These are phyloP conservation scores for Melieria crassipennis DNA, from an alignment of 2,888 invertebrate genomes.

Conservation along the genomic window DNA sequence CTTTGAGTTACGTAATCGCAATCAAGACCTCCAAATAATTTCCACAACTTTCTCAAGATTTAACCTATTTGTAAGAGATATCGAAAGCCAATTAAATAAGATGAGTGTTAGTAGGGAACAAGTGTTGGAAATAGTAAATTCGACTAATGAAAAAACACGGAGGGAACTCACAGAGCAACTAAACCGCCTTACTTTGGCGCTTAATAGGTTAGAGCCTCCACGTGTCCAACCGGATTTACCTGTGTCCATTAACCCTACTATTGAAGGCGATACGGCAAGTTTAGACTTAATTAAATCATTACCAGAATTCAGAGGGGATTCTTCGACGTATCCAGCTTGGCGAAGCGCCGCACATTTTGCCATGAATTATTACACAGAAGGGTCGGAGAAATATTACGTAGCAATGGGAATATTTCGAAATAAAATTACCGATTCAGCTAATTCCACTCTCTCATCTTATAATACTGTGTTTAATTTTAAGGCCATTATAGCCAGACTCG, in stretches of 20 bases:
- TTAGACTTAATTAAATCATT: conserved; percentile 26
- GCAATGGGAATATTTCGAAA: conserved; percentile 25
- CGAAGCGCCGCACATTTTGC: conserved; percentile 20
- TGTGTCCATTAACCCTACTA: conserved; percentile 23
- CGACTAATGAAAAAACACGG: conserved; percentile 14
- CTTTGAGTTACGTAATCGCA: too few species aligned
- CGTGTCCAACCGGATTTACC: conserved; percentile 23
- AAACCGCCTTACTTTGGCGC: conserved; percentile 19
- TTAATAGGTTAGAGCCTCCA: conserved; percentile 25
- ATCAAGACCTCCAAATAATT: too few species aligned
- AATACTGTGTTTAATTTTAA: conserved; percentile 15
- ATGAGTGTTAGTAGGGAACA: conserved; percentile 22
- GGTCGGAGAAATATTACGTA: conserved; percentile 22
- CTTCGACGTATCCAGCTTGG: conserved; percentile 25
- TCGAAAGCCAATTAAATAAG: background rate
- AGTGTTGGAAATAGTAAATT: conserved; percentile 20
- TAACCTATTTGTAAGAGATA: too few species aligned
- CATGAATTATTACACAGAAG: conserved; percentile 22
- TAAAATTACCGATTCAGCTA: conserved; percentile 21
- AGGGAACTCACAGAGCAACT: conserved; percentile 14
- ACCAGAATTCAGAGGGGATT: conserved; percentile 14
- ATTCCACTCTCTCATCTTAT: conserved; percentile 15
- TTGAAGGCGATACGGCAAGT: conserved; percentile 20
- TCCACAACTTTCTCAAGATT: too few species aligned
- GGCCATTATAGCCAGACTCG: conserved; percentile 16